A percentile compares a stretch with the other conserved stretches of the same genome.
These are phyloP conservation scores for Lasaia peninsularis DNA, from an alignment of 1,140 invertebrate species.

Conservation along the genomic window DNA sequence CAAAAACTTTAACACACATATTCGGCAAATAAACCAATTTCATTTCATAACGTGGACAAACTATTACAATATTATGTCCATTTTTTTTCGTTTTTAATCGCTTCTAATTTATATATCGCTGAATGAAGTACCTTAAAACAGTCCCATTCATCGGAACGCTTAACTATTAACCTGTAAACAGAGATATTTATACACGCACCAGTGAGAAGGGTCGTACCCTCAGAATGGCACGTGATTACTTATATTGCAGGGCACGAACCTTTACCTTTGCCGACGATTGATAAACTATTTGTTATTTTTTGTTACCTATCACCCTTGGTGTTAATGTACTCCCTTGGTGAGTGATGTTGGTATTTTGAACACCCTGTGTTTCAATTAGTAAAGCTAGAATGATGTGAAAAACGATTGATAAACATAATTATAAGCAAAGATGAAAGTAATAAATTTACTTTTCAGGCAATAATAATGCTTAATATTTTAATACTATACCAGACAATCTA, in stretches of 20 bases:
- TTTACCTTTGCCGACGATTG: constrained; percentile 47
- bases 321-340: constrained; percentile 26
- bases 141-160: constrained; percentile 27
- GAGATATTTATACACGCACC: constrained; percentile 48
- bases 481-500: no score
- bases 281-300: constrained; percentile 42
- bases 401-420: no score
- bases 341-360: constrained; percentile 14
- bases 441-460: no score
- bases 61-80: no score
- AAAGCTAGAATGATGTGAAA: no score
- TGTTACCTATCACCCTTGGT: constrained; percentile 11
- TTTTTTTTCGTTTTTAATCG: no score
- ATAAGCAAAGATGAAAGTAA: no score
- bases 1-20: no score
- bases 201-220: constrained; percentile 41
- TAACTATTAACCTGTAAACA: constrained; percentile 25
- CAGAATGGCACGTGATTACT: constrained; percentile 46
- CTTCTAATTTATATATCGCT: not conserved
- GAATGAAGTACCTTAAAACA: not conserved
- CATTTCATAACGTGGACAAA: no score
- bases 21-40: no score
- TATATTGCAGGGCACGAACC: constrained; percentile 52
- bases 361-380: not conserved
- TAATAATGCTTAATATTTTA: no score